Conservation (phyloP, 2,888 invertebrate species). For the Malthinus seriepunctatus region DNA sequence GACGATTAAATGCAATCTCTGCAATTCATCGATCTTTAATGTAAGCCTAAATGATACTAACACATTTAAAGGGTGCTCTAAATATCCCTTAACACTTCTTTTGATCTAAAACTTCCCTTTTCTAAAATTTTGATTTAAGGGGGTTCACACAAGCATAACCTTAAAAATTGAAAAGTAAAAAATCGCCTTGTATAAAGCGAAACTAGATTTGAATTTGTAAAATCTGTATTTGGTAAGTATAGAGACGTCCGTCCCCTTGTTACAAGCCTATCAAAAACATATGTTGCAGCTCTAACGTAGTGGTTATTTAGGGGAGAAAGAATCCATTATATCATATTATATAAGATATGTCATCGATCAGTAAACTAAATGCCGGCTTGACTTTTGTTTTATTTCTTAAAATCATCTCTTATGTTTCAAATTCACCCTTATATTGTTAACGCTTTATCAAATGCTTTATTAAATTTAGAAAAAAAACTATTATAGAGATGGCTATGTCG, state of each 20-base stretch:
- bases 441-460: too few relatives aligned
- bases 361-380: constrained; percentile 20
- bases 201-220: constrained; percentile 12
- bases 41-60: constrained; percentile 24
- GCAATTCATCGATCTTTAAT: constrained; percentile 47
- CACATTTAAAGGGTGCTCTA: too few relatives aligned
- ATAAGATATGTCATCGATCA: constrained; percentile 30
- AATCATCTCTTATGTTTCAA: background rate
- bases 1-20: constrained; percentile 45
- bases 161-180: too few relatives aligned
- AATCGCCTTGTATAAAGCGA: background rate
- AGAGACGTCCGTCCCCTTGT: constrained; percentile 43
- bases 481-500: too few relatives aligned
- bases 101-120: too few relatives aligned
- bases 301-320: constrained; percentile 44
- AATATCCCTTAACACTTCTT: too few relatives aligned
- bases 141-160: too few relatives aligned
- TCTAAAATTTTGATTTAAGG: too few relatives aligned
- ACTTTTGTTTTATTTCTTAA: constrained; percentile 19
- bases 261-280: constrained; percentile 54
- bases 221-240: constrained; percentile 16
- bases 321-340: constrained; percentile 24
- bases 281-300: constrained; percentile 54
- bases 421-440: background rate
- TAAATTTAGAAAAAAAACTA: too few relatives aligned